A percentile compares a stretch with the other conserved stretches of the same genome.
phyloP scores from a whole-genome alignment of 1,140 invertebrate genomes.

The Halictus rubicundus region DNA sequence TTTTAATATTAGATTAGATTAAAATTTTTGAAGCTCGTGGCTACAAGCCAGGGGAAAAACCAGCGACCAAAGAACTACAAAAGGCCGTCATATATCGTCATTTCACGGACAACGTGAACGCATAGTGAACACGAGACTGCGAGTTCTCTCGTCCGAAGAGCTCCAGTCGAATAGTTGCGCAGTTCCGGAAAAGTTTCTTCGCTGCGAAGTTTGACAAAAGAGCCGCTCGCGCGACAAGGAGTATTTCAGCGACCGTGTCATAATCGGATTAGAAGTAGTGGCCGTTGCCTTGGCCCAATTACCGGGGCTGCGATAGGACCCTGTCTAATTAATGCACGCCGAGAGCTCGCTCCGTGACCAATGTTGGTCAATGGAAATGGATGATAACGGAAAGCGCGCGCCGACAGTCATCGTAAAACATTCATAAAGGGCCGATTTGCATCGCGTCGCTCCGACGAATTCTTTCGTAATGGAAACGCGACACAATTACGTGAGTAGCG shows the following conservation, averaged over 20 bases:
- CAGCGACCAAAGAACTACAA: too few relatives aligned
- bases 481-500: slow-evolving; percentile 8
- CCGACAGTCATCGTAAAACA: neutral
- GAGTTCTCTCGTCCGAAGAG: too few relatives aligned
- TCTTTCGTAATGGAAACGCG: slow-evolving; percentile 15
- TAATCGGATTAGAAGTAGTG: neutral
- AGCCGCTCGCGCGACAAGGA: neutral
- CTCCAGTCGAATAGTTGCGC: too few relatives aligned
- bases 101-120: too few relatives aligned
- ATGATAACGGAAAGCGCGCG: neutral
- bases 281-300: slow-evolving; percentile 10
- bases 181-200: neutral
- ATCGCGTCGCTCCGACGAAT: neutral
- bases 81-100: too few relatives aligned
- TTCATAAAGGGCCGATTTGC: neutral
- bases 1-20: too few relatives aligned
- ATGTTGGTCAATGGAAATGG: slow-evolving; percentile 3
- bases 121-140: too few relatives aligned
- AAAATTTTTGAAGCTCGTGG: too few relatives aligned
- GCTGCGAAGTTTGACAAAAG: neutral
- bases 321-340: neutral
- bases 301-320: neutral
- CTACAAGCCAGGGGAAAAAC: too few relatives aligned
- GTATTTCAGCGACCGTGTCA: neutral
- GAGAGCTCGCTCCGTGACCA: neutral